Evolutionary conservation across 2,888 invertebrate genomes (phyloP), one percentile per base, ranked within the genome.

Genomic region (Halictus quadricinctus): DNA sequence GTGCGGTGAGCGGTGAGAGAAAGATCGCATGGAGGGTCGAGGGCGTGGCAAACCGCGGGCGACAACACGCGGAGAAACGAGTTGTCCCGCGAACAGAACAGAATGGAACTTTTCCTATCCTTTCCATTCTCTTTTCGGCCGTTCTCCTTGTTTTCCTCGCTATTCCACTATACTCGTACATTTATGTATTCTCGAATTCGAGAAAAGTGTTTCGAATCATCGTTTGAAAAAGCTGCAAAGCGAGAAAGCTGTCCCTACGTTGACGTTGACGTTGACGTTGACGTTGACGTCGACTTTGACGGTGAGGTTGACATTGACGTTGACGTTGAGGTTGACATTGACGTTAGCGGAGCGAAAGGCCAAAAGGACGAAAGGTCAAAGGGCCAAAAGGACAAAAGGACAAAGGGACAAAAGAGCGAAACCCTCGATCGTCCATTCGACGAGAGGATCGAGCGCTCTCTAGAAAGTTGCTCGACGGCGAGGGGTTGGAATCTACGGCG

Each of bases 21-120:
- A 41, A 41, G 69, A 21, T 36, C 10, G 36, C 36, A 41, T 15
- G 69, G 41, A 69, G 72, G 73, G 21, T 54, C 13, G 54, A 78
- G 87, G 76, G 80, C 41, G 64, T 85, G 85, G 78, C 77, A 58
- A 72, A 48, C 15, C 36, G 18, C 72, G 7, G 25, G 0, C 46
- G 41, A n/a, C 54, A 25, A 48, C 48, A 43, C 75, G 75, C 36
- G 69, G 21, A 4, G 4, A 10, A 41, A 69, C 18, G 36, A 41
- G 41, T 36, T 21, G 8, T 41, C 25, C 60, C n/a, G 60, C n/a
- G 60, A 60, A n/a, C n/a, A 3, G n/a, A 5, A 18, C 8, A 21
- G 21, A 10, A 10, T 1, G 2, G 21, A 54, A 54, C 4, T 21
- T 10, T 25, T 25, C 15, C 7, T 29, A 7, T 2, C 6, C 29